phyloP scores from a whole-genome alignment of 2,888 invertebrate species.

The Tryphoninae sp. region DNA sequence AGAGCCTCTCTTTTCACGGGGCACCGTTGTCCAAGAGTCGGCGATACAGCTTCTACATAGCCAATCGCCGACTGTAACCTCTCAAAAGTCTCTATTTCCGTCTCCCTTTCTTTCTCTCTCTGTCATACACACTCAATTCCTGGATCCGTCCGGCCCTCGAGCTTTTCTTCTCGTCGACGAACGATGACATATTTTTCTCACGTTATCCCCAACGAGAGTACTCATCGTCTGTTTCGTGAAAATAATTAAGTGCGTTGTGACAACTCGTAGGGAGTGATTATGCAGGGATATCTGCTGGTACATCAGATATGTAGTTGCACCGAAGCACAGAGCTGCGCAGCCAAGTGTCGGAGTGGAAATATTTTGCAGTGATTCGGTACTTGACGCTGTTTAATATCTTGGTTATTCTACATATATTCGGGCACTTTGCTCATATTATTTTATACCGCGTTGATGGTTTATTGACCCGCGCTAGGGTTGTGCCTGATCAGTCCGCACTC shows the following conservation, averaged over 20 bases:
- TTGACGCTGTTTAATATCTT: slow-evolving; percentile 5
- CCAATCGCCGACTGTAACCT: slow-evolving; percentile 63
- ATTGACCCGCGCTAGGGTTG: no score
- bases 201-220: background rate
- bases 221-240: background rate
- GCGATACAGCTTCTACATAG: slow-evolving; percentile 26
- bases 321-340: background rate
- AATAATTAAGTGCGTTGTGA: background rate
- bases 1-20: background rate
- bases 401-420: no score
- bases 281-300: background rate
- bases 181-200: background rate
- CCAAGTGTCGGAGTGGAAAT: slow-evolving; percentile 46
- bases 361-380: slow-evolving; percentile 59
- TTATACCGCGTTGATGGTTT: no score
- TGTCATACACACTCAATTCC: no score
- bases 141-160: background rate
- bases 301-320: background rate
- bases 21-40: background rate
- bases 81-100: slow-evolving; percentile 50
- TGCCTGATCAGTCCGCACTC: no score
- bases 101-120: background rate
- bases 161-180: background rate
- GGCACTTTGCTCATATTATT: no score
- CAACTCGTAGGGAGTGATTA: background rate